Evolutionary conservation across 2,113 vertebrate species (phyloP).

Genomic region (Meles meles): DNA sequence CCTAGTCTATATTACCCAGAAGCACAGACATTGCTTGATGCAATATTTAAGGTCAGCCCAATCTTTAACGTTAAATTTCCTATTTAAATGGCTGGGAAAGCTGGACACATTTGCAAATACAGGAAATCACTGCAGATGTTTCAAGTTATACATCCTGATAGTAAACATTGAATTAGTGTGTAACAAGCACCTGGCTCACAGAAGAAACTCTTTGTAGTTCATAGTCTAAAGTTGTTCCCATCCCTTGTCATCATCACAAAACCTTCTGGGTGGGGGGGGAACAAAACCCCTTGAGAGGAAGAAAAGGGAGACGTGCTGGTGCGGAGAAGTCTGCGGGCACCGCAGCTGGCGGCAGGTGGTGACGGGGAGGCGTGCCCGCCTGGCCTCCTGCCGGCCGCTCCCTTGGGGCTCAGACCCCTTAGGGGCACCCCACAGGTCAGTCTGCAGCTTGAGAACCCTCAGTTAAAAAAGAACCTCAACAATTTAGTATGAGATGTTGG

Average conservation of each 20-base stretch:
- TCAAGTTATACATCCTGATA: background rate
- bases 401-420: background rate
- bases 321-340: background rate
- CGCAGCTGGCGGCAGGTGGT: background rate
- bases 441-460: background rate
- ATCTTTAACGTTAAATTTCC: constrained; percentile 24
- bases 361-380: background rate
- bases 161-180: background rate
- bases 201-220: background rate
- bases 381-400: background rate
- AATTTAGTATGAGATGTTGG: background rate
- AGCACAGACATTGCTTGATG: constrained; percentile 61
- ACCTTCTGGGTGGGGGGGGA: background rate
- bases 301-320: no score
- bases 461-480: background rate
- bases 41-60: constrained; percentile 29
- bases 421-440: background rate
- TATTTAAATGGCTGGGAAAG: constrained; percentile 45
- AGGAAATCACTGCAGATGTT: background rate
- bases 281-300: background rate
- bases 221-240: background rate
- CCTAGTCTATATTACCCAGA: constrained; percentile 15
- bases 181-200: background rate
- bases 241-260: background rate
- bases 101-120: background rate